These are phyloP conservation scores for Tetramorium bicarinatum DNA, from an alignment of 2,888 invertebrate species.

Conservation along the genomic window DNA sequence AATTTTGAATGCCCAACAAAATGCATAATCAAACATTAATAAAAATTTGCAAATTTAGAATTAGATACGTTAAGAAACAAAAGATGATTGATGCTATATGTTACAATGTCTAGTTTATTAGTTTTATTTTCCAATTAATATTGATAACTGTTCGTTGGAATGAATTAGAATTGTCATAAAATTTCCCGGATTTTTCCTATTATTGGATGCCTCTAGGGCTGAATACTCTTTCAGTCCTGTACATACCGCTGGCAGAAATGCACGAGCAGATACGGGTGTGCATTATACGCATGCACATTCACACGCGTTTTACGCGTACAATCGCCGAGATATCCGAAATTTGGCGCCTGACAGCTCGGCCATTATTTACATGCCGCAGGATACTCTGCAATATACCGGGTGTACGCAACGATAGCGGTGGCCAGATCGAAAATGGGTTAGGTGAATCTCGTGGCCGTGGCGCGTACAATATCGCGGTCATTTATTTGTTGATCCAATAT, in stretches of 20 bases:
- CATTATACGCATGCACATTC: conserved; percentile 40
- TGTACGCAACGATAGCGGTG: conserved; percentile 33
- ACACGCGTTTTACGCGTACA: conserved; percentile 32
- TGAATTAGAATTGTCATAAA: neutral
- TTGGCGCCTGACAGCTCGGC: conserved; percentile 42
- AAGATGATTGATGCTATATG: neutral
- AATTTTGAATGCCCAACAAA: neutral
- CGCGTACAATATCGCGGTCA: conserved; percentile 17
- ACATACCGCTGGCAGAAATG: conserved; percentile 1
- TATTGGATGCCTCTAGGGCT: neutral
- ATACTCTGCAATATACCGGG: conserved; percentile 29
- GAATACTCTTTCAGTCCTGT: conserved; percentile 12
- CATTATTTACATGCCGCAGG: conserved; percentile 49
- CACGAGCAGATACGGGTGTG: neutral
- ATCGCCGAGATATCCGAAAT: conserved; percentile 41
- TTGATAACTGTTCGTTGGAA: neutral
- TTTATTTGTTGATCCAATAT: conserved; percentile 26
- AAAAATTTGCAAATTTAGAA: neutral
- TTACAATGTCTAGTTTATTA: neutral
- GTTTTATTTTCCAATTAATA: neutral
- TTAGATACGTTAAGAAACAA: conserved; percentile 15
- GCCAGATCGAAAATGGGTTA: conserved; percentile 14
- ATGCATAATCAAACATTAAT: neutral
- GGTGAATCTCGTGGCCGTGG: neutral
- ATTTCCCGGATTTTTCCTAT: conserved; percentile 1